Conservation (phyloP, 2,888 invertebrate genomes). For the Heliconius hortense region DNA sequence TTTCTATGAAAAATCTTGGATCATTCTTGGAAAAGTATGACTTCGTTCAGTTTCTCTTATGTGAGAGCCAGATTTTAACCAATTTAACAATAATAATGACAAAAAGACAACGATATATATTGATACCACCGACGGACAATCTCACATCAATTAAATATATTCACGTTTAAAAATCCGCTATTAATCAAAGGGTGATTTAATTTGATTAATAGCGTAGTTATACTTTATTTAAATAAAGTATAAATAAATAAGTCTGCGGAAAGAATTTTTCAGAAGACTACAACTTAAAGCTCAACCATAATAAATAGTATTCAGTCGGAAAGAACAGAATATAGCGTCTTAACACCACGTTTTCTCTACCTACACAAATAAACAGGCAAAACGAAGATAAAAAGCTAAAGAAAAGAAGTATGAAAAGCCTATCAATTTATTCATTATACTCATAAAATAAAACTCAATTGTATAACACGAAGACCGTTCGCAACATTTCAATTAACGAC, state of each 20-base stretch:
- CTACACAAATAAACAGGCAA: too few relatives aligned
- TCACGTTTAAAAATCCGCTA: not conserved
- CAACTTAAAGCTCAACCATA: not conserved
- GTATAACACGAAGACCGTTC: not conserved
- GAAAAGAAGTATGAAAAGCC: not conserved
- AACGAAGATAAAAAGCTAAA: not conserved
- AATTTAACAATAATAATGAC: not conserved
- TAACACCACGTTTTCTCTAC: too few relatives aligned
- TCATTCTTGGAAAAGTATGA: not conserved
- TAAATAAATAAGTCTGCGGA: not conserved
- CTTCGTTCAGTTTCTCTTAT: too few relatives aligned
- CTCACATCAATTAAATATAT: not conserved
- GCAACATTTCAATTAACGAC: constrained; percentile 3
- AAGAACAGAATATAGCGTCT: too few relatives aligned
- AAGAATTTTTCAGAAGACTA: not conserved
- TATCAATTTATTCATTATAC: not conserved
- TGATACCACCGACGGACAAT: too few relatives aligned
- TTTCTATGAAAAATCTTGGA: not conserved
- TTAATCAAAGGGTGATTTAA: not conserved
- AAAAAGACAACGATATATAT: not conserved
- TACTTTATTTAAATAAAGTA: not conserved
- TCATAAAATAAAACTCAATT: not conserved
- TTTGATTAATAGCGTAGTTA: too few relatives aligned
- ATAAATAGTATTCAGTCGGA: not conserved
- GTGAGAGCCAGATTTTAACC: too few relatives aligned